These are phyloP conservation scores for Cygnus olor DNA, from an alignment of 2,797 vertebrate genomes.

Conservation along the genomic window DNA sequence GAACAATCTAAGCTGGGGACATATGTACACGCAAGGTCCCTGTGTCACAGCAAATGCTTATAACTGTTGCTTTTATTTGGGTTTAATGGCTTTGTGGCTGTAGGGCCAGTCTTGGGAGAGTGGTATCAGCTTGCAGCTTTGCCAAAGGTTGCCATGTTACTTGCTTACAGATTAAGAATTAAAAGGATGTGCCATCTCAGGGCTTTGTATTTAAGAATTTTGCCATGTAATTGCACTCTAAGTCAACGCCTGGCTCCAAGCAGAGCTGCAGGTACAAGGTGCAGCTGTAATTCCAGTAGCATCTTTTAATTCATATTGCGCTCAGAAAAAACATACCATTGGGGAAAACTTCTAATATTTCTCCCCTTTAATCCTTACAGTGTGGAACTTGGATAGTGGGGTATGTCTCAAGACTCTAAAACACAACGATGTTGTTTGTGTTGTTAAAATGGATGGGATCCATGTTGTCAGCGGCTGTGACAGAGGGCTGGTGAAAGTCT, in stretches of 20 bases:
- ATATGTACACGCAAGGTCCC: fast-evolving
- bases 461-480: conserved; percentile 85
- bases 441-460: conserved; percentile 78
- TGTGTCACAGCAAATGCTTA: not conserved
- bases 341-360: not conserved
- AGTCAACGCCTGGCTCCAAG: not conserved
- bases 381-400: conserved; percentile 86
- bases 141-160: not conserved
- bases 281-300: not conserved
- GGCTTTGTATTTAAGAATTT: not conserved
- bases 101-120: not conserved
- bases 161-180: not conserved
- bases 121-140: not conserved
- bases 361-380: conserved; percentile 63
- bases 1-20: not conserved
- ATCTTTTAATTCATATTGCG: not conserved
- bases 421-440: conserved; percentile 80
- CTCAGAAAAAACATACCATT: not conserved
- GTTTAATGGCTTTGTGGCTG: not conserved
- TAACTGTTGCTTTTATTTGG: not conserved
- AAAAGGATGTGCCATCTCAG: not conserved
- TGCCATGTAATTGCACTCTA: not conserved
- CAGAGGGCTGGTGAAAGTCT: conserved; percentile 86
- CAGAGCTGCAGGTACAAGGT: not conserved
- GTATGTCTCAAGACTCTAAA: conserved; percentile 81